Conservation (phyloP, 1,140 invertebrate genomes). For the Diploscapter pachys region DNA sequence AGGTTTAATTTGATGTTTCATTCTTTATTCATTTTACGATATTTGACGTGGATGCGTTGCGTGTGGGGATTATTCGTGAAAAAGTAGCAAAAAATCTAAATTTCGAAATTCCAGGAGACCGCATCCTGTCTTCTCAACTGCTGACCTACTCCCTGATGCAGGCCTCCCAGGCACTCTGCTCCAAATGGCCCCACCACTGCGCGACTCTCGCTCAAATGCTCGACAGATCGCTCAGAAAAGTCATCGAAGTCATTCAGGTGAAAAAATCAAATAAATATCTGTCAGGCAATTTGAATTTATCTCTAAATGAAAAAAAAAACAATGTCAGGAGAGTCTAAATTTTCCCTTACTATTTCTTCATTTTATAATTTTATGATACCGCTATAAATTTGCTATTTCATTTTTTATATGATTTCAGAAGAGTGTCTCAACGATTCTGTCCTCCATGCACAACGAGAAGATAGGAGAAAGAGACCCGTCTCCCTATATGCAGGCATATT, state of each 20-base stretch:
- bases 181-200: slow-evolving; percentile 44
- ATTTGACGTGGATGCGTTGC: too few relatives aligned
- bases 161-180: slow-evolving; percentile 42
- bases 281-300: too few relatives aligned
- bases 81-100: not conserved
- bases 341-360: too few relatives aligned
- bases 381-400: too few relatives aligned
- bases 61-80: too few relatives aligned
- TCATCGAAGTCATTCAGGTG: slow-evolving; percentile 5
- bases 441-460: slow-evolving; percentile 15
- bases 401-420: too few relatives aligned
- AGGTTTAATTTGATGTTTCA: slow-evolving; percentile 42
- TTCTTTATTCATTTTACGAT: not conserved
- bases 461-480: slow-evolving; percentile 4
- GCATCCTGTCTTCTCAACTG: slow-evolving; percentile 39
- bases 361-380: too few relatives aligned
- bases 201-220: slow-evolving; percentile 47
- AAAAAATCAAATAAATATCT: slow-evolving; percentile 25
- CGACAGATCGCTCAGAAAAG: slow-evolving; percentile 42
- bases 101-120: slow-evolving; percentile 38
- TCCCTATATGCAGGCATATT: slow-evolving; percentile 32
- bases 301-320: too few relatives aligned
- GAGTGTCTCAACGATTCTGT: slow-evolving; percentile 17
- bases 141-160: slow-evolving; percentile 49
- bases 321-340: too few relatives aligned